phyloP scores from a whole-genome alignment of 2,113 vertebrate species.

The Syngnathus scovelli region DNA sequence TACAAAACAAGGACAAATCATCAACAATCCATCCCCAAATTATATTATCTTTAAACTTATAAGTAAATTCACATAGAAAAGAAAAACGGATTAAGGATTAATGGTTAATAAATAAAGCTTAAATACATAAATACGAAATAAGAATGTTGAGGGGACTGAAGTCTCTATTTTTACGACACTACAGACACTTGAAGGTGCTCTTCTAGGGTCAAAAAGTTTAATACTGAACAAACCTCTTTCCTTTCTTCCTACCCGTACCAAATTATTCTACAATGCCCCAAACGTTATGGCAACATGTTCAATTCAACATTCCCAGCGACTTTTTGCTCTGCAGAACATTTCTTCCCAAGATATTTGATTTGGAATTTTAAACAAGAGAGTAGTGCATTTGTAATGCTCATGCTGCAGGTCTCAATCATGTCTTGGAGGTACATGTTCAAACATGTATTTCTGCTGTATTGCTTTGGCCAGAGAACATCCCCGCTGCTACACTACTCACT shows the following conservation, averaged over 20 bases:
- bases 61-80: conserved; percentile 21
- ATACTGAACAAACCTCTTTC: conserved; percentile 46
- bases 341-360: conserved; percentile 40
- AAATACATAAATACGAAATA: not conserved
- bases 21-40: conserved; percentile 11
- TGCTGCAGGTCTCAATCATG: conserved; percentile 61
- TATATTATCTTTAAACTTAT: not conserved
- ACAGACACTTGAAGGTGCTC: conserved; percentile 58
- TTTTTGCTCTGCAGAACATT: conserved; percentile 24
- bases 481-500: conserved; percentile 58
- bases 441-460: conserved; percentile 48
- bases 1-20: conserved; percentile 14
- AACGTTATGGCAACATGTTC: conserved; percentile 30
- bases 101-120: not conserved
- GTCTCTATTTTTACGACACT: conserved; percentile 51
- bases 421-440: conserved; percentile 53
- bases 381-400: conserved; percentile 55
- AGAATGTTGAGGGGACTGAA: conserved; percentile 4
- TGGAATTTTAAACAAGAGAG: conserved; percentile 64
- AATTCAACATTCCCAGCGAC: conserved; percentile 40
- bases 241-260: conserved; percentile 18
- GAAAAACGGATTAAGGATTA: conserved; percentile 17
- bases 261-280: conserved; percentile 30
- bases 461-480: conserved; percentile 60
- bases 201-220: conserved; percentile 67